Conservation (phyloP, 2,113 vertebrate species). For the Orthonyx spaldingii region DNA sequence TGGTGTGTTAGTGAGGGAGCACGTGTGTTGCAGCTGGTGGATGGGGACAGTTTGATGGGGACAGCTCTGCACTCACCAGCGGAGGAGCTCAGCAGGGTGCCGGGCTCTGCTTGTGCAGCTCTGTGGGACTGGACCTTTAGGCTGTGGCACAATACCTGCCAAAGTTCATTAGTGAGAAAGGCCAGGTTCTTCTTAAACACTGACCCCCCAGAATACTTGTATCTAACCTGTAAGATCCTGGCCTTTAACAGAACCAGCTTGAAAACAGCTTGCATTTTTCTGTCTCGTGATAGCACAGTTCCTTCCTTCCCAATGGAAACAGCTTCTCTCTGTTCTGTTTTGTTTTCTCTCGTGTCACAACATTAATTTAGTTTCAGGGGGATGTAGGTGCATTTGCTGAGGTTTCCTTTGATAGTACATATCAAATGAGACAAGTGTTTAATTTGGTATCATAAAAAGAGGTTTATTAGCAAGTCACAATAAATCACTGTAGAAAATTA, state of each 20-base stretch:
- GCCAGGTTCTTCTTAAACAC: background rate
- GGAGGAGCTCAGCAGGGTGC: fast-evolving
- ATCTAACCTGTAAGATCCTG: background rate
- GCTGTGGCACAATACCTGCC: background rate
- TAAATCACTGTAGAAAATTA: background rate
- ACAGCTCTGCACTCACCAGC: background rate
- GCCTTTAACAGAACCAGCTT: background rate
- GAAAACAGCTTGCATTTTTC: background rate
- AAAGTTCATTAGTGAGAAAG: background rate
- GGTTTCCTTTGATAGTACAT: background rate
- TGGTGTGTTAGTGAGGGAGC: background rate
- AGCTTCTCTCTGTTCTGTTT: background rate
- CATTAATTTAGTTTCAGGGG: background rate
- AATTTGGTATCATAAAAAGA: background rate
- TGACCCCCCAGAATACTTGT: background rate
- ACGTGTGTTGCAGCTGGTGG: fast-evolving
- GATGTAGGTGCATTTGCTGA: background rate
- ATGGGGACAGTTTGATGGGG: too few species aligned
- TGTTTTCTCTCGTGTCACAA: background rate
- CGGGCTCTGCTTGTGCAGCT: background rate
- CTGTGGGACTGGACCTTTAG: background rate
- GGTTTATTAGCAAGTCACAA: background rate
- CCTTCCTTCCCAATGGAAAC: background rate
- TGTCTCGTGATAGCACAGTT: background rate
- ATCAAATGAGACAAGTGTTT: background rate